Evolutionary conservation across 2,113 vertebrate species (phyloP), one percentile per base, ranked within the genome.

Genomic region (Hippopotamus amphibius): DNA sequence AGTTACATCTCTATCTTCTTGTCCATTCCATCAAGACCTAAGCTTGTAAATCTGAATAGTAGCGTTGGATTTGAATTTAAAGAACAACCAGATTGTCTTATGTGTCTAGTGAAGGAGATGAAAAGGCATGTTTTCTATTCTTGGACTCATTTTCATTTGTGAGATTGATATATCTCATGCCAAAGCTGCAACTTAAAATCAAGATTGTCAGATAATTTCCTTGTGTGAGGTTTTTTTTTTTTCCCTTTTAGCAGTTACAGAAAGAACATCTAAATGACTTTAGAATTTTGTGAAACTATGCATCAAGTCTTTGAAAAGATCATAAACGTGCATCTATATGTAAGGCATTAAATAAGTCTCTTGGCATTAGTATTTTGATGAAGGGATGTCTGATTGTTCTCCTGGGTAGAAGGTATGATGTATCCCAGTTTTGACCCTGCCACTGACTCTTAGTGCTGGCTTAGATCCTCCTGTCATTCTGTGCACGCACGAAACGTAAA

Each of bases 31-130:
- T 96, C 69, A 85, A 94, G 93, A 65, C 63, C 15, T 43, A 84
- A 88, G 43, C 15, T 2, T 90, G 53, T 83, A 59, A 24, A 41
- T 76, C 59, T 88, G 88, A 86, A 74, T 76, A 50, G 53, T 46
- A 61, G 17, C 84, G 30, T 77, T 87, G 57, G 41, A 89, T 81
- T 87, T 90, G 69, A 74, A 88, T 92, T 88, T 88, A 92, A 66
- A 53, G 89, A 66, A 24, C 22, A 86, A n/a, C 76, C 76, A 95
- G 63, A 93, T 80, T 90, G 26, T 87, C 30, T 69, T 76, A 11
- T 5, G 46, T 92, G 41, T 68, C 89, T 89, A 16, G 80, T 48
- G 48, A 92, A 88, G 77, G 46, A 72, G 65, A 71, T 53, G 14
- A 93, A 37, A 83, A 79, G 74, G 74, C 33, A 79, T 59, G 2